Base-by-base conservation (phyloP, 1,140 invertebrate genomes). In the Cephus cinctus region DNA sequence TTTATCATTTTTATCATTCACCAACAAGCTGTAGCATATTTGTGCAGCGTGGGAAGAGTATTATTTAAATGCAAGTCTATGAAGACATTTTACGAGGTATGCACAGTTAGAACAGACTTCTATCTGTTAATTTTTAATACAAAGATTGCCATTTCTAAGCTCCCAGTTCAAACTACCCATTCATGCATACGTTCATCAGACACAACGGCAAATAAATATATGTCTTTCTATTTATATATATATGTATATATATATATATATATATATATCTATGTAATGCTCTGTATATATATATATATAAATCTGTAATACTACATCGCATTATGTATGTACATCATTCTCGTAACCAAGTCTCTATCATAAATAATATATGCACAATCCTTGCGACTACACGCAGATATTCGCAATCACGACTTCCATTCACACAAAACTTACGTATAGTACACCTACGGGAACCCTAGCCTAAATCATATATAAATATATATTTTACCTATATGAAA, bases 401-500 rank as follows among this genome's bases (percentile, higher is more conserved):
- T 15, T n/a, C 32, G 22, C 32, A n/a, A 19, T 31, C 12, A 22
- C 35, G 40, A n/a, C n/a, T n/a, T n/a, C n/a, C n/a, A n/a, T n/a
- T n/a, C 23, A 19, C 36, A n/a, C 36, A 47, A 39, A 47, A 6
- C 14, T 21, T 27, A 19, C 16, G 16, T 6, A 12, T 38, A 21
- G 39, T 44, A 38, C 30, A 46, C 41, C n/a, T n/a, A n/a, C n/a
- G n/a, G n/a, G n/a, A n/a, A n/a, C n/a, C n/a, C n/a, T n/a, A n/a
- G n/a, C n/a, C n/a, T 36, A 36, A 30, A 30, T 42, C 19, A 39
- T 43, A 65, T 67, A 69, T 67, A 73, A 73, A 76, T 76, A 75
- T 75, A 75, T 75, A 76, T 74, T 73, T 74, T 61, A 73, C 69
- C 66, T 75, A 73, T 76, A 75, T 76, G 73, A 75, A 76, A 76